Evolutionary conservation across 2,888 invertebrate species (phyloP).

Genomic region (Drosophila recens): DNA sequence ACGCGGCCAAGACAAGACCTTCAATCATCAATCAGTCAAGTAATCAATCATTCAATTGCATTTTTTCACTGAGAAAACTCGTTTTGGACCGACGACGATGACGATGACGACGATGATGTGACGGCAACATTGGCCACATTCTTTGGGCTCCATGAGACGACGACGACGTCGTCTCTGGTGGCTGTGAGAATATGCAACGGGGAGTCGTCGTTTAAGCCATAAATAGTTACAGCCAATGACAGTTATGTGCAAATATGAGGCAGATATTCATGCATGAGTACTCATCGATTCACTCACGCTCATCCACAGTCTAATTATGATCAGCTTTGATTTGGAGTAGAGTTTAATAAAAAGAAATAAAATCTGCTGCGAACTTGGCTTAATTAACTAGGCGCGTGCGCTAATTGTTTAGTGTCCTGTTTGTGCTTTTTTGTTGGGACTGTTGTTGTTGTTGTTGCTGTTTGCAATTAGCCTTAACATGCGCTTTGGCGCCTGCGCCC

Average conservation of each 20-base stretch:
- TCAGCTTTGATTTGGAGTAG: constrained; percentile 22
- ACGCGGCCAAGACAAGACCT: constrained; percentile 58
- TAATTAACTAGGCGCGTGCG: constrained; percentile 72
- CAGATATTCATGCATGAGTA: constrained; percentile 22
- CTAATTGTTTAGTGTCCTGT: constrained; percentile 64
- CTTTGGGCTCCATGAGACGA: constrained; percentile 36
- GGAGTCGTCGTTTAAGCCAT: constrained; percentile 67
- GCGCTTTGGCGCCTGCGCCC: constrained; percentile 76
- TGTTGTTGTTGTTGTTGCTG: constrained; percentile 38
- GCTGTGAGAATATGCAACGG: constrained; percentile 56
- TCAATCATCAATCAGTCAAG: constrained; percentile 81
- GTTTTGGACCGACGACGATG: constrained; percentile 25
- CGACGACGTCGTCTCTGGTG: constrained; percentile 10
- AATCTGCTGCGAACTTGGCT: constrained; percentile 23
- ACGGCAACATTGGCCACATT: constrained; percentile 55
- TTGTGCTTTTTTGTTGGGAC: constrained; percentile 29
- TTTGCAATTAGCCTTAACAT: constrained; percentile 73
- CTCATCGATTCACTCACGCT: constrained; percentile 15
- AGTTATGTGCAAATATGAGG: constrained; percentile 57
- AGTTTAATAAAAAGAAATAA: background rate
- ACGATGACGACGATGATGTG: constrained; percentile 1
- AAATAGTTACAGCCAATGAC: constrained; percentile 71
- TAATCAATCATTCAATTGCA: constrained; percentile 75
- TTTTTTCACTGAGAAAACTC: constrained; percentile 30
- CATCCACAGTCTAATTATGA: constrained; percentile 23